Evolutionary conservation across 2,113 vertebrate species (phyloP).

Genomic region (Mustelus asterias): DNA sequence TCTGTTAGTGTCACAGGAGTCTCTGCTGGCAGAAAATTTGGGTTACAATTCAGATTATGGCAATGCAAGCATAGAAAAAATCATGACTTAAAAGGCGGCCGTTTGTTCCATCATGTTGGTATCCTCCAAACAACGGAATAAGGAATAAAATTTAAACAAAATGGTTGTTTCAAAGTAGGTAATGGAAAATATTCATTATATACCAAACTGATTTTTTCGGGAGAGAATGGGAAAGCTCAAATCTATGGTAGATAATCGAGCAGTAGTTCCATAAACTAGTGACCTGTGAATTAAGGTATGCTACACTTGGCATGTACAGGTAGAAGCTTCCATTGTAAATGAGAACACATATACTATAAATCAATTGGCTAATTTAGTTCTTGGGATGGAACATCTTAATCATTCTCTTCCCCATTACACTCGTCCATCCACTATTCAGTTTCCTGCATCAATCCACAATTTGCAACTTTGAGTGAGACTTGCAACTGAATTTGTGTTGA

Average conservation of each 20-base stretch:
- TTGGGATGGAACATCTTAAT: not conserved
- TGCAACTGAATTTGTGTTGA: not conserved
- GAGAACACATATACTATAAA: not conserved
- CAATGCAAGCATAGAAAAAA: not conserved
- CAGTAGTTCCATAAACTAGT: not conserved
- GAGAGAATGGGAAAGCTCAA: not conserved
- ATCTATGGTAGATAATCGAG: not conserved
- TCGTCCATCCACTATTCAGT: not conserved
- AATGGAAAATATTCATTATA: too few relatives aligned
- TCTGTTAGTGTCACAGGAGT: not conserved
- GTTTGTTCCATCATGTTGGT: too few relatives aligned
- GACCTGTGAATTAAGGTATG: not conserved
- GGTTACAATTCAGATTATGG: not conserved
- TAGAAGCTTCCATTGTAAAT: not conserved
- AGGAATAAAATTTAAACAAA: not conserved
- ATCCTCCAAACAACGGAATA: not conserved
- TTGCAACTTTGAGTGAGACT: not conserved
- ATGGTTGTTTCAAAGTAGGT: not conserved
- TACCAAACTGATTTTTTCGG: not conserved
- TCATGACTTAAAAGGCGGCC: not conserved
- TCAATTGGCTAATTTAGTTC: not conserved
- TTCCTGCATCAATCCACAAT: not conserved
- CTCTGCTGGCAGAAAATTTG: not conserved
- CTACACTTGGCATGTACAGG: not conserved
- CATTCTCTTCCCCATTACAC: not conserved